Evolutionary conservation across 1,140 invertebrate species (phyloP).

Genomic region (Samia ricini): DNA sequence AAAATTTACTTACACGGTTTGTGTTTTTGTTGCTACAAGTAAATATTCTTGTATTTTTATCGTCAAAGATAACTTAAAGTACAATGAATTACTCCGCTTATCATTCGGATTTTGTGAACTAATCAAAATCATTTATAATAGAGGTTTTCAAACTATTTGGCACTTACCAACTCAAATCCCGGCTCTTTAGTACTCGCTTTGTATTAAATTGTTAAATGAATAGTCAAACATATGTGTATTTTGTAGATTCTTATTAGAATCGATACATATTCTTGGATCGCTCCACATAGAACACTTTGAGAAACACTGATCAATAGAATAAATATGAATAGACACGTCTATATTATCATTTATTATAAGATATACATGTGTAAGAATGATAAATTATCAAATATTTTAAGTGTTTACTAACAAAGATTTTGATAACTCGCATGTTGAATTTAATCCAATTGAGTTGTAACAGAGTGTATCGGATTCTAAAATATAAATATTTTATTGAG

Average conservation of each 20-base stretch:
- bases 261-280: too few relatives aligned
- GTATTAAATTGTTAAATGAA: too few relatives aligned
- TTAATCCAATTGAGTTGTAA: background rate
- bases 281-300: too few relatives aligned
- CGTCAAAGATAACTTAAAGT: background rate
- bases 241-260: too few relatives aligned
- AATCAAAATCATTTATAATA: background rate
- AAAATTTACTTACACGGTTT: background rate
- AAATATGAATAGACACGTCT: background rate
- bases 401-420: background rate
- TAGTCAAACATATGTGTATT: too few relatives aligned
- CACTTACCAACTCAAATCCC: too few relatives aligned
- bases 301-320: background rate
- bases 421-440: background rate
- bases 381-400: background rate
- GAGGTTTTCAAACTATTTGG: background rate
- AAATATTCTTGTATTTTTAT: background rate
- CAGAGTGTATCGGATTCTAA: background rate
- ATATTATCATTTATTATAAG: background rate
- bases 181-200: too few relatives aligned
- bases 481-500: background rate
- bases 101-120: background rate
- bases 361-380: background rate
- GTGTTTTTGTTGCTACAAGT: background rate
- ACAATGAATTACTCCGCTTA: background rate